phyloP scores from a whole-genome alignment of 1,140 invertebrate species.

The Temnothorax nylanderi region DNA sequence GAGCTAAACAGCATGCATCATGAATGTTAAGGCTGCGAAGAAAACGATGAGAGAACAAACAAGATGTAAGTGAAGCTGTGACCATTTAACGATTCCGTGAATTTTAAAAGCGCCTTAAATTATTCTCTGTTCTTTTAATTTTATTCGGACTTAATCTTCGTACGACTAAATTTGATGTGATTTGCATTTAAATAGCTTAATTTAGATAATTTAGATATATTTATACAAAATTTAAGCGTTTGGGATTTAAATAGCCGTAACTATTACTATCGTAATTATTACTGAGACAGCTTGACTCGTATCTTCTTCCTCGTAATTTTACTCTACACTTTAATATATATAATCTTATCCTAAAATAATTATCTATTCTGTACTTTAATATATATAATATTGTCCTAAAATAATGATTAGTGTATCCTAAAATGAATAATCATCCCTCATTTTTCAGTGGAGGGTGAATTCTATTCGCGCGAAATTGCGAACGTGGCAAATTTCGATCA shows the following conservation, averaged over 20 bases:
- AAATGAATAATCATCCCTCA: background rate
- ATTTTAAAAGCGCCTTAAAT: conserved; percentile 16
- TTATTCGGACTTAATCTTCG: background rate
- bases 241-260: background rate
- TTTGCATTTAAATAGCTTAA: conserved; percentile 37
- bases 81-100: background rate
- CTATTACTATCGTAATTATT: background rate
- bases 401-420: too few relatives aligned
- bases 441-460: conserved; percentile 1
- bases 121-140: conserved; percentile 13
- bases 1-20: conserved; percentile 22
- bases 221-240: background rate
- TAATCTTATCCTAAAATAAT: background rate
- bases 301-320: background rate
- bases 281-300: background rate
- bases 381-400: too few relatives aligned
- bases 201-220: conserved; percentile 28
- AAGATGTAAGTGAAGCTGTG: background rate
- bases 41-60: background rate
- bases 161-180: background rate
- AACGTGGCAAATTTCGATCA: conserved; percentile 33
- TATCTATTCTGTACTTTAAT: background rate
- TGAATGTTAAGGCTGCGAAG: conserved; percentile 5
- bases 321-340: background rate
- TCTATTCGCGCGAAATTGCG: conserved; percentile 34